phyloP scores from a whole-genome alignment of 2,888 invertebrate species.

The Tinea pellionella region DNA sequence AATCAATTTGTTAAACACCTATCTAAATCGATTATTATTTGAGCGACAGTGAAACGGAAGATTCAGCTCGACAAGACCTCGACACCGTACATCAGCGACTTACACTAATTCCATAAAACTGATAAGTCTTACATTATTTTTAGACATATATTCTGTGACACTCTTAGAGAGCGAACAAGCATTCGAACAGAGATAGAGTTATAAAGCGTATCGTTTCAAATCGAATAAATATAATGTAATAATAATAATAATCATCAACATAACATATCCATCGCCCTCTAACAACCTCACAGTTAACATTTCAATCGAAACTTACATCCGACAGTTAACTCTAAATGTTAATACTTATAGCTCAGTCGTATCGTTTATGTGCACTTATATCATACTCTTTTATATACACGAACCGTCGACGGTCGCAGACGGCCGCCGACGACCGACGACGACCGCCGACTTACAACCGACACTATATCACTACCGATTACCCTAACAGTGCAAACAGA shows the following conservation, averaged over 20 bases:
- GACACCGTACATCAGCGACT: constrained; percentile 40
- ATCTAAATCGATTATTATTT: constrained; percentile 60
- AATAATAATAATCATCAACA: too few species aligned
- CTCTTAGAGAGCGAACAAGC: constrained; percentile 30
- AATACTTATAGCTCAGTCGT: constrained; percentile 54
- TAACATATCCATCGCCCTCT: constrained; percentile 26
- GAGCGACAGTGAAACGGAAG: constrained; percentile 38
- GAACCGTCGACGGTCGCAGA: not conserved
- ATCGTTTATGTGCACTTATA: constrained; percentile 44
- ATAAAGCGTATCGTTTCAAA: constrained; percentile 66
- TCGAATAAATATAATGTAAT: constrained; percentile 37
- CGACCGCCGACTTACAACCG: constrained; percentile 44
- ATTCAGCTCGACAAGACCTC: constrained; percentile 48
- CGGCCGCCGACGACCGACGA: too few species aligned
- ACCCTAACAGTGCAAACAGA: constrained; percentile 41
- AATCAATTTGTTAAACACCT: constrained; percentile 65
- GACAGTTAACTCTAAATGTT: constrained; percentile 41
- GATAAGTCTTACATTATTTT: constrained; percentile 42
- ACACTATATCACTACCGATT: constrained; percentile 44
- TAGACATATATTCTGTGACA: constrained; percentile 43
- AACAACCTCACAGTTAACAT: constrained; percentile 17
- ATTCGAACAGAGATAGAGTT: constrained; percentile 41
- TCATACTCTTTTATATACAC: constrained; percentile 26
- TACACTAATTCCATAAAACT: constrained; percentile 39
- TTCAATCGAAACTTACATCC: constrained; percentile 42